Evolutionary conservation across 30 jellyfish, hydroid and myxozoan species (phyloP), one percentile per base, ranked within the genome.

Genomic region (Rhopilema esculentum): DNA sequence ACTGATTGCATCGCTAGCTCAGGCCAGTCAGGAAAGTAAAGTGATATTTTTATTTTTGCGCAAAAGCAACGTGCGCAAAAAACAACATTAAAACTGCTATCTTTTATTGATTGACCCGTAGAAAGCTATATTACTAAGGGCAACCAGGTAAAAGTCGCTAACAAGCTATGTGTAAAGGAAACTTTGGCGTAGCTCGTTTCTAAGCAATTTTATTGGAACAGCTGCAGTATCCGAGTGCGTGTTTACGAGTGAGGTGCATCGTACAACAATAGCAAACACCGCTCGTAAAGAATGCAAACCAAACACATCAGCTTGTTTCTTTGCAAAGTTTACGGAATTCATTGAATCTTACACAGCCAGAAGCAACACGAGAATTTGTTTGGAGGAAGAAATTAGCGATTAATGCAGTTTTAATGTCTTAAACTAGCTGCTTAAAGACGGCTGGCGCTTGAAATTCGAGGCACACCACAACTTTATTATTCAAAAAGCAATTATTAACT

Each of bases 261-360:
- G 57, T 2, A 40, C 57, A 40, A 70, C 80, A 70, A 70, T 70
- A 28, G 80, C 27, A 70, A 24, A 16, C 80, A 24, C 49, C 80
- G 20, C 21, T 4, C 19, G 20, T 1, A 7, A 28, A 70, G 80
- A 70, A 28, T 6, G 29, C 17, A 63, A 70, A 30, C 64, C 48
- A 24, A 70, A 70, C 80, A 70, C 4, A 62, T 1, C 32, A 57
- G 80, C 20, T 28, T 70, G 80, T 28, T 70, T 40, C 57, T 40
- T 40, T 40, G 57, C 57, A 40, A 12, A 40, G 9, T 40, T 12
- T 12, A 12, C 57, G 12, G 57, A 40, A 2, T 40, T 40, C 57
- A 40, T 40, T 40, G 57, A 40, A 40, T 40, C 57, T 12, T 40
- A 12, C 57, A 12, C 57, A 40, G 57, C 12, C 57, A 40, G 57